Evolutionary conservation across 2,888 invertebrate genomes (phyloP).

Genomic region (Stenchaetothrips biformis): DNA sequence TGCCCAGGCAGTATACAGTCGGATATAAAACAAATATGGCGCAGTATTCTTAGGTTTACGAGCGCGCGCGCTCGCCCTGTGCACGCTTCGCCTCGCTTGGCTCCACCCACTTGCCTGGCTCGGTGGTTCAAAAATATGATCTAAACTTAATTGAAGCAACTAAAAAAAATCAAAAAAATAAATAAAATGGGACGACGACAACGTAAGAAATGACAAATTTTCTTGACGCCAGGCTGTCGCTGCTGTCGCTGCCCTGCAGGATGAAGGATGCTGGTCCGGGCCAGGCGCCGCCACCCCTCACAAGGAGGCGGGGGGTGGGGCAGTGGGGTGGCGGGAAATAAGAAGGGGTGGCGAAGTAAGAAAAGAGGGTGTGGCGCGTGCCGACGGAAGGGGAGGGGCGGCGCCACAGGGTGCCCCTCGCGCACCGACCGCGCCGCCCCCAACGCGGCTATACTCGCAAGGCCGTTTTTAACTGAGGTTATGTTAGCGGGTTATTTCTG

Average conservation of each 20-base stretch:
- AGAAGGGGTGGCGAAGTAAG: background rate
- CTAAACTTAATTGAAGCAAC: no score
- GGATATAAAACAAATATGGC: slow-evolving; percentile 25
- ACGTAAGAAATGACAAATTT: no score
- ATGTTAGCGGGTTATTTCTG: background rate
- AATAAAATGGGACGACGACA: no score
- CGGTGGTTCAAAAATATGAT: no score
- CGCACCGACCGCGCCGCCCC: background rate
- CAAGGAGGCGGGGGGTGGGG: no score
- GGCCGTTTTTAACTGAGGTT: no score
- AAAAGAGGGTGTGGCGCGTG: slow-evolving; percentile 18
- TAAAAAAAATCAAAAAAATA: no score
- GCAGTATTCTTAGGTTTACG: slow-evolving; percentile 20
- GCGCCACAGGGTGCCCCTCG: background rate
- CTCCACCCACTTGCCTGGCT: background rate
- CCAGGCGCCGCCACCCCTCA: no score
- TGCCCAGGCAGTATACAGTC: background rate
- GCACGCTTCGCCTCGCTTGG: background rate
- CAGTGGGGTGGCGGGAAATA: background rate
- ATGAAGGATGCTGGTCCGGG: background rate
- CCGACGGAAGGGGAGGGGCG: background rate
- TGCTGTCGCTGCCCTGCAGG: no score
- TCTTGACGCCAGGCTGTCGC: no score
- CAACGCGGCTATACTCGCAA: no score
- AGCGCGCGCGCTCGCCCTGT: background rate